Conservation (phyloP, 2,113 vertebrate species). For the Apistogramma diplotaenia region DNA sequence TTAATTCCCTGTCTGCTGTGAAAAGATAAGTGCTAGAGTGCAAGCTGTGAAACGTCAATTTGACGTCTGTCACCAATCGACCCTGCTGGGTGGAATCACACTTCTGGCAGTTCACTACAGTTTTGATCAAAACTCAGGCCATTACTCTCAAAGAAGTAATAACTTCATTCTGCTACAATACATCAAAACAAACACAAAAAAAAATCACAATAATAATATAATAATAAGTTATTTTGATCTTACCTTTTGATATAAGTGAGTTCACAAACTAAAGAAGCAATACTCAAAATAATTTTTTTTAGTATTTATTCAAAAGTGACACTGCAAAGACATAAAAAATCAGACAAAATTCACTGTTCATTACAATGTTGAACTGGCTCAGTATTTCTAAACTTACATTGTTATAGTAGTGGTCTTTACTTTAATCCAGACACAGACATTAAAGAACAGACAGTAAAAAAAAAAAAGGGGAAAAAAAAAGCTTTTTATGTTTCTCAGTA, state of each 20-base stretch:
- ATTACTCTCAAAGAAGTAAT: not conserved
- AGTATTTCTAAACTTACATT: slow-evolving; percentile 15
- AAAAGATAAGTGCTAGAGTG: not conserved
- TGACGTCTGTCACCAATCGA: not conserved
- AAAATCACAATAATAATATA: too few species aligned
- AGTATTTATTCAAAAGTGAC: slow-evolving; percentile 36
- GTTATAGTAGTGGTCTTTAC: slow-evolving; percentile 20
- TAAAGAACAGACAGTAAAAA: not conserved
- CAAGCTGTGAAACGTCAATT: not conserved
- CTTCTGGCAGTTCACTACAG: not conserved
- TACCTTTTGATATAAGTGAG: not conserved
- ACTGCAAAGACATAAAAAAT: slow-evolving; percentile 3
- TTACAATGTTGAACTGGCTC: slow-evolving; percentile 2
- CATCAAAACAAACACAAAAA: not conserved
- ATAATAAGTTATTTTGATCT: not conserved
- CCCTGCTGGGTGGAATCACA: not conserved
- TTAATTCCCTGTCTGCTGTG: not conserved
- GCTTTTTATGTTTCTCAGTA: slow-evolving; percentile 17
- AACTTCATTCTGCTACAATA: not conserved
- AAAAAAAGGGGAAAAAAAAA: not conserved
- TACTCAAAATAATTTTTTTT: not conserved
- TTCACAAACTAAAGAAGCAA: not conserved
- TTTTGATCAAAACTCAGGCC: not conserved
- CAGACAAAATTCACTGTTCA: not conserved
- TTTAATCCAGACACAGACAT: not conserved